Conservation (phyloP, 2,797 vertebrate genomes). For the Psittacula derbiana region DNA sequence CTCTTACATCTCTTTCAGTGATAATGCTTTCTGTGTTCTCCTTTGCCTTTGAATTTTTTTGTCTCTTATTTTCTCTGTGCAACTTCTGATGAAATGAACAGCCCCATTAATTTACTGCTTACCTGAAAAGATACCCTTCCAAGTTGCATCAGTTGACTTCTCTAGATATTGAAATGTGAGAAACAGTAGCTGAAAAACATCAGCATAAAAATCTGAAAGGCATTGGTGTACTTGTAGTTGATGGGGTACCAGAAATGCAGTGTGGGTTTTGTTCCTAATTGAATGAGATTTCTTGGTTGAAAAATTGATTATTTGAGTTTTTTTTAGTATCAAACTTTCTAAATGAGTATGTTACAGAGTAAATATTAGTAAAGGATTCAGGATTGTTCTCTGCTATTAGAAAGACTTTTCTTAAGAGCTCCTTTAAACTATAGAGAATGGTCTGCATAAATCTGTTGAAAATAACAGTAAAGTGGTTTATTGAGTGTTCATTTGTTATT, state of each 20-base stretch:
- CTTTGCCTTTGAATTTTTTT: not conserved
- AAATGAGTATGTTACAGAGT: not conserved
- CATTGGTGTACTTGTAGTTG: not conserved
- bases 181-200: not conserved
- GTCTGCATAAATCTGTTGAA: not conserved
- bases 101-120: not conserved
- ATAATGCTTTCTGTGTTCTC: not conserved
- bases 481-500: not conserved
- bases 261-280: not conserved
- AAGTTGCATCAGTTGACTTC: not conserved
- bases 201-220: not conserved
- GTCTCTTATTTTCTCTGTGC: not conserved
- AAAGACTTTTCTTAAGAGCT: not conserved
- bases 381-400: not conserved
- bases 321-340: not conserved
- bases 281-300: not conserved
- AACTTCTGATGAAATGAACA: not conserved
- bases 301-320: not conserved
- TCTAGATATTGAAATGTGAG: not conserved
- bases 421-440: not conserved
- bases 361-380: not conserved
- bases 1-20: not conserved
- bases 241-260: not conserved
- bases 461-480: not conserved
- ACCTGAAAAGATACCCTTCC: not conserved